Percentiles rank a stretch among this genome's conserved stretches.
Conservation (phyloP, 53 echinoderm and acorn worm species). For the Hippasteria phrygiana region DNA sequence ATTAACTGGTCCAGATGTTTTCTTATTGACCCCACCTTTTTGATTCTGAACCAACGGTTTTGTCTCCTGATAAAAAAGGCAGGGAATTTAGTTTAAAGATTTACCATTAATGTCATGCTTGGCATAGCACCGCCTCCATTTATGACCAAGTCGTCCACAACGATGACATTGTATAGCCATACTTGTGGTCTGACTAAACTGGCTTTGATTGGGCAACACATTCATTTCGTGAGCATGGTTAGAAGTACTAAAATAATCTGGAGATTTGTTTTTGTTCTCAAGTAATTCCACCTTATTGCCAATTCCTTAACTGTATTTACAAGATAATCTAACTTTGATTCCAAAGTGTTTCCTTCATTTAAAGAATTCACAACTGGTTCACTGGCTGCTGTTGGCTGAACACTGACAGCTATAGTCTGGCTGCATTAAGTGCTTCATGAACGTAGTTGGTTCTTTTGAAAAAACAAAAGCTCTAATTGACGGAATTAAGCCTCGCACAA, state of each 20-base stretch:
- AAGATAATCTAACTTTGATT: constrained; percentile 17
- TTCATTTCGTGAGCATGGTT: background rate
- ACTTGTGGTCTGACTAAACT: background rate
- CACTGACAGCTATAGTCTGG: background rate
- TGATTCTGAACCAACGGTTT: constrained; percentile 12
- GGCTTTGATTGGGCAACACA: background rate
- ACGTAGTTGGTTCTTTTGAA: constrained; percentile 14
- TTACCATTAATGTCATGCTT: constrained; percentile 34
- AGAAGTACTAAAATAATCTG: no score
- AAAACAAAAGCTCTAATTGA: constrained; percentile 23
- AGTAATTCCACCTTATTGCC: constrained; percentile 2
- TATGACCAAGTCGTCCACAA: constrained; percentile 42
- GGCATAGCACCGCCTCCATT: constrained; percentile 41
- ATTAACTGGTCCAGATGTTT: background rate
- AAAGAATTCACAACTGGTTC: constrained; percentile 5
- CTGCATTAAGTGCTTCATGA: constrained; percentile 48
- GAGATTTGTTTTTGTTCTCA: background rate
- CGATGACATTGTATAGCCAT: constrained; percentile 30
- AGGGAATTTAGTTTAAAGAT: constrained; percentile 33
- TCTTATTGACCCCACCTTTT: constrained; percentile 23
- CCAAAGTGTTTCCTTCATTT: background rate
- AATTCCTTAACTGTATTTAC: constrained; percentile 7
- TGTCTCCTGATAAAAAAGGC: constrained; percentile 23
- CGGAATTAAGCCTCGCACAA: constrained; percentile 41
- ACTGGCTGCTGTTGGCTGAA: background rate